A percentile compares a stretch with the other conserved stretches of the same genome.
Evolutionary conservation across 1,140 invertebrate species (phyloP).

Genomic region (Caenorhabditis inopinata): DNA sequence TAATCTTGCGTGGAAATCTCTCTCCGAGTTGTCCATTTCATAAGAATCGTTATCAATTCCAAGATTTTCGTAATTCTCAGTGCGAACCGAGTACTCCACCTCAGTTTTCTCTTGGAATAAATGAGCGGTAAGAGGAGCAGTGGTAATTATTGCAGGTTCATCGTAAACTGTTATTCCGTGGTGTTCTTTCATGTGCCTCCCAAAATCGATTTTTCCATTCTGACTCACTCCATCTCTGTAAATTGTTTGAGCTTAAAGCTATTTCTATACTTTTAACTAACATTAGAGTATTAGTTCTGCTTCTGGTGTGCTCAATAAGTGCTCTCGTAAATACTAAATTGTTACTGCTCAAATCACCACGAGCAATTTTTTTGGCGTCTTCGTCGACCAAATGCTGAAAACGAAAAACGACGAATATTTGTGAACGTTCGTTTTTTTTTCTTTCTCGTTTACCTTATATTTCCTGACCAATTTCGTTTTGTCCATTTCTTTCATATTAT

Average conservation of each 20-base stretch:
- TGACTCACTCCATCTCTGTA: background rate
- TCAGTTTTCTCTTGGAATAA: conserved; percentile 3
- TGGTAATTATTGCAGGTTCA: background rate
- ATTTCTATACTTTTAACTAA: background rate
- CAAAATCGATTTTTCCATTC: background rate
- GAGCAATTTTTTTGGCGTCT: conserved; percentile 1
- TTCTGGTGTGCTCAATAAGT: conserved; percentile 43
- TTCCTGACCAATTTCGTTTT: conserved; percentile 54
- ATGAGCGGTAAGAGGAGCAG: background rate
- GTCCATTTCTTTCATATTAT: conserved; percentile 51
- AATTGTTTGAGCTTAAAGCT: background rate
- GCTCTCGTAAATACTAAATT: conserved; percentile 40
- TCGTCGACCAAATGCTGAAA: conserved; percentile 19
- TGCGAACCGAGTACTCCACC: background rate
- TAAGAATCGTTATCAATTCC: background rate
- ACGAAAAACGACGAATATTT: background rate
- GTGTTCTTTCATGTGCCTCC: background rate
- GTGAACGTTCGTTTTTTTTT: conserved; percentile 44
- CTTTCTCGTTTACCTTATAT: conserved; percentile 39
- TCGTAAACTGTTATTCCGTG: conserved; percentile 34
- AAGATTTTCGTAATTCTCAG: background rate
- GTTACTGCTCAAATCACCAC: conserved; percentile 37
- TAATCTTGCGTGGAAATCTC: conserved; percentile 17
- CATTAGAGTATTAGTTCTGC: conserved; percentile 8
- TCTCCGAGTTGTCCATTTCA: background rate